Base-by-base conservation (phyloP, 2,888 invertebrate species). In the Dryomyza anilis region DNA sequence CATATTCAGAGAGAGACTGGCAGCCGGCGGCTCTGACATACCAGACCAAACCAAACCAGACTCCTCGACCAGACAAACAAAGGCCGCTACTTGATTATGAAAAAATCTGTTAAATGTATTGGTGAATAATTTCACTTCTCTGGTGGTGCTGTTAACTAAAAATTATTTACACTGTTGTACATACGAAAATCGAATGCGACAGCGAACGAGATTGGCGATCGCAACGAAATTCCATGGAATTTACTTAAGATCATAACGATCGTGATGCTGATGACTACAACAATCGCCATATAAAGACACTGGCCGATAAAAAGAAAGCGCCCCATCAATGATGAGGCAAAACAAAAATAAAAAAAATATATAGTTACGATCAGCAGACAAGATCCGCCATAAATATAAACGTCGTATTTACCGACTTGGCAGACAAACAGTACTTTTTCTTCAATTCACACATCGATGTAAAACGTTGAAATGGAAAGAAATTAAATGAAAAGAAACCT, bases 81-180 rank as follows among this genome's bases (percentile, higher is more conserved):
- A n/a, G n/a, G 39, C 39, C 39, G 39, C 3, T n/a, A 39, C 39
- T 39, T 39, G 8, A 2, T 43, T 16, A 4, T 21, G 19, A 25
- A 14, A 3, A 45, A 29, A 14, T 58, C 19, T 45, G 25, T 58
- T 33, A 25, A 27, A 16, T 45, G 30, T 25, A 12, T n/a, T 43
- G 2, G 36, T 45, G 57, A 45, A 64, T 52, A 59, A 64, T 64
- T 64, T 60, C 64, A 64, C 60, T 64, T 46, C 55, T 45, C 33
- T 59, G 25, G 29, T 59, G 14, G 29, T 36, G 50, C 23, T 48
- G 3, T 23, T n/a, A 25, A 2, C 3, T 8, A 30, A 36, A 39
- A 57, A 57, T 27, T 16, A 33, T 21, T 36, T 43, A 52, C 50
- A 56, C 14, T 39, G 19, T 33, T 29, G 58, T 48, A n/a, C 36